A percentile compares a stretch with the other conserved stretches of the same genome.
Conservation (phyloP, 1,140 invertebrate species). For the Trichonephila inaurata region DNA sequence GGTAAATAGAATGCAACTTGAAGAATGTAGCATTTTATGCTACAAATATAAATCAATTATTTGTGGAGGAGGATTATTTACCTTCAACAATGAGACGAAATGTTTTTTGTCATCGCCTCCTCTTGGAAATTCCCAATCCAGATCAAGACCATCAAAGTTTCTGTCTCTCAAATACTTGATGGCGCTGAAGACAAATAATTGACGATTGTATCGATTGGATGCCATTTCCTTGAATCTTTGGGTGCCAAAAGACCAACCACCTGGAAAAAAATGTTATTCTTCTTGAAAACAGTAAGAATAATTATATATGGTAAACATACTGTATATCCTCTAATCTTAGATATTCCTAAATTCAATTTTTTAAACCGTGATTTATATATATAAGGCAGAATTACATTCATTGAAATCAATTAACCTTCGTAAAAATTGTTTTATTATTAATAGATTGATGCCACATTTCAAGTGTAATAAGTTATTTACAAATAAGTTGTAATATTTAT, state of each 20-base stretch:
- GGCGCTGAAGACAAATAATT: slow-evolving; percentile 96
- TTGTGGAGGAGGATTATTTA: slow-evolving; percentile 80
- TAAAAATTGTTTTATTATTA: too few relatives aligned
- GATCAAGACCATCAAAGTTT: slow-evolving; percentile 89
- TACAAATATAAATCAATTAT: slow-evolving; percentile 42
- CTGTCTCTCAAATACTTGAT: slow-evolving; percentile 93
- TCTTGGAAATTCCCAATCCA: slow-evolving; percentile 99
- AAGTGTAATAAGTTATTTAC: too few relatives aligned
- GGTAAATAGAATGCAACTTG: too few relatives aligned
- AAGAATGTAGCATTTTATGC: too few relatives aligned
- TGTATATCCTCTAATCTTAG: too few relatives aligned
- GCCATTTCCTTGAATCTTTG: slow-evolving; percentile 97
- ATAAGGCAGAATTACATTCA: too few relatives aligned
- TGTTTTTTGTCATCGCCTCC: slow-evolving; percentile 96
- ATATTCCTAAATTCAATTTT: too few relatives aligned
- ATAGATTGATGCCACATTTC: too few relatives aligned
- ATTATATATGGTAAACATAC: background rate
- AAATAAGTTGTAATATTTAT: too few relatives aligned
- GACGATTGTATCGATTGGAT: slow-evolving; percentile 90
- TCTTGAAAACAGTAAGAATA: too few relatives aligned
- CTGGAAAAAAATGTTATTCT: slow-evolving; percentile 81
- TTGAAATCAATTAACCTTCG: too few relatives aligned
- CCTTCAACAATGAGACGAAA: slow-evolving; percentile 93
- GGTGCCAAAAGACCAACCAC: slow-evolving; percentile 97
- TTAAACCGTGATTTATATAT: too few relatives aligned